Conservation (phyloP, 2,888 invertebrate genomes). For the Syrista parreyssii region DNA sequence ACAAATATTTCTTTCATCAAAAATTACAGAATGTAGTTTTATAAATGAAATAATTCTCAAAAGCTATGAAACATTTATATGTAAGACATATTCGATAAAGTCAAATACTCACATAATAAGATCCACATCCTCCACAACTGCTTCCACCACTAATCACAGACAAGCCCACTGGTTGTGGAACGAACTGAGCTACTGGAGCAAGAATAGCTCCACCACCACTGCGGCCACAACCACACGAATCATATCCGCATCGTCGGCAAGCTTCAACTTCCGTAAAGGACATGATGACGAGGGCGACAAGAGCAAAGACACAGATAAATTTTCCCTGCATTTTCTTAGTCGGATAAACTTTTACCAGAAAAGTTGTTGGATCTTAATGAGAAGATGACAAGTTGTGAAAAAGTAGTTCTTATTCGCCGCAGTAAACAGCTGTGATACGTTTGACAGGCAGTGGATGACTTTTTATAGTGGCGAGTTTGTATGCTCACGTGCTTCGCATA, state of each 20-base stretch:
- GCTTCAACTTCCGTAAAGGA: constrained; percentile 19
- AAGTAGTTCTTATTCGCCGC: background rate
- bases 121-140: constrained; percentile 6
- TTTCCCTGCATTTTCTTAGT: constrained; percentile 23
- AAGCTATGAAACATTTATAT: background rate
- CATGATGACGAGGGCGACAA: constrained; percentile 21
- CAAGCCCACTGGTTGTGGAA: background rate
- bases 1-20: background rate
- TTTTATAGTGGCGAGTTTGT: background rate
- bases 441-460: background rate
- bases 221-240: constrained; percentile 1
- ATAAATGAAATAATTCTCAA: background rate
- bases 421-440: background rate
- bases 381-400: background rate
- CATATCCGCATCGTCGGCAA: constrained; percentile 23
- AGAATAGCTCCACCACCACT: background rate
- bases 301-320: constrained; percentile 16
- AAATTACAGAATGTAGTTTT: background rate
- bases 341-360: background rate
- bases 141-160: background rate
- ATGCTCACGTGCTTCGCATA: background rate
- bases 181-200: background rate
- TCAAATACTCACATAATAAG: constrained; percentile 10
- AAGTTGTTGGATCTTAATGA: background rate
- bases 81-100: background rate